phyloP scores from a whole-genome alignment of 2,797 vertebrate species.

The Harpagifer antarcticus region DNA sequence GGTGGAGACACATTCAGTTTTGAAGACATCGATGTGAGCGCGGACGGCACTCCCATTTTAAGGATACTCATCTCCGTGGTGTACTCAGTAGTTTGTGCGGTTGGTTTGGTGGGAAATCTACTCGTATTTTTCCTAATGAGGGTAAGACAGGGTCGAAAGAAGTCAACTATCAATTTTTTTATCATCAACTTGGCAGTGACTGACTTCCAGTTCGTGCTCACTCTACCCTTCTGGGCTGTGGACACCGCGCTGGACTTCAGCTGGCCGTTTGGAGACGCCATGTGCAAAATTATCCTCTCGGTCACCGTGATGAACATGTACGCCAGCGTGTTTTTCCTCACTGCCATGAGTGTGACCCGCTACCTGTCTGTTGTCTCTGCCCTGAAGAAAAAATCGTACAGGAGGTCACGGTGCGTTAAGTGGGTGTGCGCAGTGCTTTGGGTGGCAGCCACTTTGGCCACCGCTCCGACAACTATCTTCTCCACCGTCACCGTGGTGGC shows the following conservation, averaged over 20 bases:
- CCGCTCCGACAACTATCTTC: conserved; percentile 85
- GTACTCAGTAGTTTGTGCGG: conserved; percentile 83
- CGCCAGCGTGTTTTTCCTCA: conserved; percentile 89
- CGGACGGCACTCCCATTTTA: conserved; percentile 77
- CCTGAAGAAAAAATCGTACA: conserved; percentile 65
- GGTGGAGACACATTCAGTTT: conserved; percentile 58
- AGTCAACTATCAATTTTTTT: conserved; percentile 85
- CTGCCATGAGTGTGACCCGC: conserved; percentile 87
- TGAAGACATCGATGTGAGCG: conserved; percentile 79
- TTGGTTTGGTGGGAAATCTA: conserved; percentile 85
- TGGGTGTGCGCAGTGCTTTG: conserved; percentile 85
- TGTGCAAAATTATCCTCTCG: conserved; percentile 87
- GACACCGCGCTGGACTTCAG: conserved; percentile 89
- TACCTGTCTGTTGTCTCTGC: conserved; percentile 84
- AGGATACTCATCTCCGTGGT: conserved; percentile 82
- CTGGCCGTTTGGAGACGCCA: conserved; percentile 89
- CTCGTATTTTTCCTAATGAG: conserved; percentile 87
- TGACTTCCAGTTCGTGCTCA: conserved; percentile 89
- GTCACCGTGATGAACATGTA: conserved; percentile 91
- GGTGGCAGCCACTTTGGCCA: conserved; percentile 82
- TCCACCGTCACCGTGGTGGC: conserved; percentile 82
- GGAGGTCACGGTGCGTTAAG: conserved; percentile 68
- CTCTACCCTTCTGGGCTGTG: conserved; percentile 89
- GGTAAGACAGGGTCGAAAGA: conserved; percentile 81
- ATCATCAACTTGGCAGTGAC: conserved; percentile 87